These are phyloP conservation scores for Ips typographus DNA, from an alignment of 1,140 invertebrate species.

Conservation along the genomic window DNA sequence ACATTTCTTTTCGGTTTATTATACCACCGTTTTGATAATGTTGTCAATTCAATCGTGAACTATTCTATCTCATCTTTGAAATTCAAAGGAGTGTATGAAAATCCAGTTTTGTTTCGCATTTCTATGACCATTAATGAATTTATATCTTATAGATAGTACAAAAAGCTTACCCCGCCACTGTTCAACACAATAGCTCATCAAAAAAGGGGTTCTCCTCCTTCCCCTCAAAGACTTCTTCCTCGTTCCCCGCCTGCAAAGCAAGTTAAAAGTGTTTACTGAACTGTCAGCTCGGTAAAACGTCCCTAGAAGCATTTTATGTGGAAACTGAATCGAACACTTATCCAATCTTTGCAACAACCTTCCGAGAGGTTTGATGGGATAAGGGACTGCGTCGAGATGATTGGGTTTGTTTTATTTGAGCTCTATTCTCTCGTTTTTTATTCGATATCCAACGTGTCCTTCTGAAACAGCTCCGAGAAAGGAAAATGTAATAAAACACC, in stretches of 20 bases:
- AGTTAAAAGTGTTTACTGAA: conserved; percentile 51
- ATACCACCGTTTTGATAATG: no score
- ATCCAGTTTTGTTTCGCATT: no score
- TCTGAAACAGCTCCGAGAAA: no score
- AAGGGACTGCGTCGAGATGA: conserved; percentile 27
- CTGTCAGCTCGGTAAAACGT: conserved; percentile 50
- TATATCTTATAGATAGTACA: no score
- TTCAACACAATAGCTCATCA: conserved; percentile 52
- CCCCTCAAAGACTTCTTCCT: not conserved
- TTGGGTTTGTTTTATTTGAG: conserved; percentile 33
- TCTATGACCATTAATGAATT: no score
- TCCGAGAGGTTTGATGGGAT: conserved; percentile 20
- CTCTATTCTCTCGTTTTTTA: no score
- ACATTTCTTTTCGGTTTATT: no score
- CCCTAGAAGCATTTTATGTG: conserved; percentile 49
- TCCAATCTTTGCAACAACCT: conserved; percentile 19
- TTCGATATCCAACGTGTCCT: no score
- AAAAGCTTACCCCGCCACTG: conserved; percentile 17
- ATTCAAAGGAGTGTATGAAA: no score
- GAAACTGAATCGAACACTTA: conserved; percentile 42
- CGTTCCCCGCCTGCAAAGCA: conserved; percentile 17
- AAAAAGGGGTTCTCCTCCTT: conserved; percentile 6
- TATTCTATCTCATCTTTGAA: no score
- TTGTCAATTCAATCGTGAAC: no score
- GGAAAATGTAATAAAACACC: no score